A percentile compares a stretch with the other conserved stretches of the same genome.
phyloP scores from a whole-genome alignment of 2,888 invertebrate species.

The Cacoxenus indagator region DNA sequence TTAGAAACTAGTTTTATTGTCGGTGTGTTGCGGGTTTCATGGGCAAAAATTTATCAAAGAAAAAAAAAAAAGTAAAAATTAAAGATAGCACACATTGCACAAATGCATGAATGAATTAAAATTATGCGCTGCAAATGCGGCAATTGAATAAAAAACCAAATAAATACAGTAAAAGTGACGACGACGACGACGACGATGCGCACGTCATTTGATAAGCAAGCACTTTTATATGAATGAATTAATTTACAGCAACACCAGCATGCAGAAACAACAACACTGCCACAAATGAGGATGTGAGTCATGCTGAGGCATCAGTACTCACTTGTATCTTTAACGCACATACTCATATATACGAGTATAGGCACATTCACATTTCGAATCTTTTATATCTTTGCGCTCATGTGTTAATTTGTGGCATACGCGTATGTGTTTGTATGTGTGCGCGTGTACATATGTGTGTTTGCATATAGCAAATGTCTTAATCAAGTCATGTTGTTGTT shows the following conservation, averaged over 20 bases:
- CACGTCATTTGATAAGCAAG: not conserved
- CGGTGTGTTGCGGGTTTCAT: not conserved
- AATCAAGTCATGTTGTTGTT: not conserved
- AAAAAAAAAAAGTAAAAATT: no score
- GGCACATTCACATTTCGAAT: not conserved
- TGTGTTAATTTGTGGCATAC: constrained; percentile 5
- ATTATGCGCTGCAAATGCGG: no score
- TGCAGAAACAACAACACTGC: not conserved
- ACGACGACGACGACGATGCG: not conserved
- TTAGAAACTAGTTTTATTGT: not conserved
- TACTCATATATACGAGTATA: not conserved
- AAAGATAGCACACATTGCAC: no score
- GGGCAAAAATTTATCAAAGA: no score
- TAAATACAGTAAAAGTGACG: not conserved
- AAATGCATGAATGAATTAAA: no score
- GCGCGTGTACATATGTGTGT: not conserved
- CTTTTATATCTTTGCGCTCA: not conserved
- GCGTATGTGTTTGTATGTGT: not conserved
- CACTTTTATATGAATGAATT: constrained; percentile 22
- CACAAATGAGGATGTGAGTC: constrained; percentile 20
- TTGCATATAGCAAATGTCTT: not conserved
- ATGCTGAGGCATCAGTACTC: not conserved
- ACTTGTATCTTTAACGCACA: not conserved
- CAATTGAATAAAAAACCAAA: no score
- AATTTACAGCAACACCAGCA: constrained; percentile 11